Conservation (phyloP, 2,113 vertebrate species). For the Jaculus jaculus region DNA sequence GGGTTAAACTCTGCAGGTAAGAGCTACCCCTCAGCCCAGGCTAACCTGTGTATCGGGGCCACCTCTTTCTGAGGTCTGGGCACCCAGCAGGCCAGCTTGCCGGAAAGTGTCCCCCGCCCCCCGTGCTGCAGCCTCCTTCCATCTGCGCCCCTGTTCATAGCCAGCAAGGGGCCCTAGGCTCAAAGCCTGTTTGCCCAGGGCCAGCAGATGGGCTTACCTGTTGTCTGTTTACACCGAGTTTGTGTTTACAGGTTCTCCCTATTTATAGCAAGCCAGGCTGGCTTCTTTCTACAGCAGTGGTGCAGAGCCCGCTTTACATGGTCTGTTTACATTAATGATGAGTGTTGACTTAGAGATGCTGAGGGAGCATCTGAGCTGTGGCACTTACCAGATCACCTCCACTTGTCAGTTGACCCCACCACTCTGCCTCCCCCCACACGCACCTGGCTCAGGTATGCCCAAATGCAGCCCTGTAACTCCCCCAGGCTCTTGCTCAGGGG, state of each 20-base stretch:
- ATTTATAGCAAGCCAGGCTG: not conserved
- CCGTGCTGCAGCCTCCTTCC: not conserved
- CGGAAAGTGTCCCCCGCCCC: not conserved
- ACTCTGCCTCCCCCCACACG: no score
- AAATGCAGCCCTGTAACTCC: not conserved
- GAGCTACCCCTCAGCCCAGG: no score
- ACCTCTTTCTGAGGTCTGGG: not conserved
- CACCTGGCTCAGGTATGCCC: not conserved
- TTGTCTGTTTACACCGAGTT: not conserved
- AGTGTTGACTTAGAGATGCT: not conserved
- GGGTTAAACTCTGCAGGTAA: not conserved
- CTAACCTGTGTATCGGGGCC: rapidly evolving
- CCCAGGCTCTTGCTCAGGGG: not conserved
- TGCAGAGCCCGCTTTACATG: not conserved
- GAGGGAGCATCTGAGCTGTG: not conserved
- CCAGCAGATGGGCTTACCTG: not conserved
- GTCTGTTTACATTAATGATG: not conserved
- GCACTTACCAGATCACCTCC: not conserved
- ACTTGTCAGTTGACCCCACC: not conserved
- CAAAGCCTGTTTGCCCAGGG: not conserved
- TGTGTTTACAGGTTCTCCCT: not conserved
- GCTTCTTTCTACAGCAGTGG: not conserved
- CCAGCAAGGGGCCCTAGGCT: not conserved
- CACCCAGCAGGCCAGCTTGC: not conserved
- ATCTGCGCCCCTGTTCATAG: not conserved